Evolutionary conservation across 2,888 invertebrate genomes (phyloP), one percentile per base, ranked within the genome.

Genomic region (Linnaemya tessellans): DNA sequence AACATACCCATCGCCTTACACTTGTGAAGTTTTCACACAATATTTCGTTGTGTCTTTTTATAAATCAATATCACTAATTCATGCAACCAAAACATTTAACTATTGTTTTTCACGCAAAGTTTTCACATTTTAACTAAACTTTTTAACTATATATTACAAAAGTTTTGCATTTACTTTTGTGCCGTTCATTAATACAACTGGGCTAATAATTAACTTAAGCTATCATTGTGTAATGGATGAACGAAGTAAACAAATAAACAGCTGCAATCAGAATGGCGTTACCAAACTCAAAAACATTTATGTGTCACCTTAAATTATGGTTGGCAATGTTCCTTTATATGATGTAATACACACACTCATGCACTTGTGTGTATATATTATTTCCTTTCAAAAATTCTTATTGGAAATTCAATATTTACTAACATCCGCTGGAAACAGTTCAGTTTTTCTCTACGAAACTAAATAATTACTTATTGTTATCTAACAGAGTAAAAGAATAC

Each of bases 391-490:
- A 30, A 56, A 18, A 51, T 67, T 83, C 73, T 78, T 73, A 84
- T 84, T 80, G 80, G 77, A 84, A 84, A 84, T 84, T 84, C 80
- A 80, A 84, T 84, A 84, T 84, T 84, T 84, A 84, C 84, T 81
- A 81, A 84, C 80, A 84, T 84, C 77, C 80, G 80, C 62, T 81
- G 68, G 77, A 84, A 81, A 54, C 79, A 75, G 71, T 75, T 49
- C 20, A 71, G 64, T n/a, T 82, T 65, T 68, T 67, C 70, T 74
- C 71, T 43, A 56, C 60, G 11, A 77, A 46, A 25, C 46, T 73
- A 54, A 79, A 78, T 49, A 84, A 67, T 18, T 60, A 60, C 43
- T 67, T 20, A 71, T 25, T 54, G 75, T 83, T 83, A 83, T 80
- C 85, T 80, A 75, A 85, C 62, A 18, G 22, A 35, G 41, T 4